These are phyloP conservation scores for Stichopus horrens DNA, from an alignment of 53 echinoderm and acorn worm species.

Conservation along the genomic window DNA sequence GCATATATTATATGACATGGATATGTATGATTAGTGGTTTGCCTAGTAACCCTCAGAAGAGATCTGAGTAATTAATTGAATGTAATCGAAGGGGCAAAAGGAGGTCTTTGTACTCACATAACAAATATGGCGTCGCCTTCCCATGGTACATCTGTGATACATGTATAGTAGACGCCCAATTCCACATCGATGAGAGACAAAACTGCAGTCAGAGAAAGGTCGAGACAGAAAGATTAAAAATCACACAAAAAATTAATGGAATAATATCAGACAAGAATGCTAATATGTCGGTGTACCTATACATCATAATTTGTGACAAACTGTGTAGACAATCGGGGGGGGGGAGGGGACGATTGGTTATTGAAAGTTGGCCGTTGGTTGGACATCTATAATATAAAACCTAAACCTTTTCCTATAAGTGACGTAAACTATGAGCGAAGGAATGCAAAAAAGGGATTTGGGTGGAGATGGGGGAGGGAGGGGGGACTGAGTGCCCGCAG, in stretches of 20 bases:
- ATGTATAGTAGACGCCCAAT: constrained; percentile 17
- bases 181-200: constrained; percentile 6
- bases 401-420: background rate
- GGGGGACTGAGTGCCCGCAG: background rate
- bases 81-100: too few relatives aligned
- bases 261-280: background rate
- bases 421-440: background rate
- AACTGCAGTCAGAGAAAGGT: background rate
- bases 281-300: background rate
- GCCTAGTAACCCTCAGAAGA: too few relatives aligned
- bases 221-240: too few relatives aligned
- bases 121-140: constrained; percentile 25
- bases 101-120: background rate
- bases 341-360: background rate
- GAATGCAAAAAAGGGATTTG: background rate
- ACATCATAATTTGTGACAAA: too few relatives aligned
- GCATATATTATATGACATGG: too few relatives aligned
- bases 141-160: constrained; percentile 29
- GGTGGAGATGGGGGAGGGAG: background rate
- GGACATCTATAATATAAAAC: too few relatives aligned
- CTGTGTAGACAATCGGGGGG: background rate
- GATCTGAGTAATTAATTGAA: too few relatives aligned
- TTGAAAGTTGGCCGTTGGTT: too few relatives aligned
- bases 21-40: too few relatives aligned
- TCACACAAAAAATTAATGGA: background rate